Base-by-base conservation (phyloP, 2,797 vertebrate genomes). In the Crenichthys baileyi region DNA sequence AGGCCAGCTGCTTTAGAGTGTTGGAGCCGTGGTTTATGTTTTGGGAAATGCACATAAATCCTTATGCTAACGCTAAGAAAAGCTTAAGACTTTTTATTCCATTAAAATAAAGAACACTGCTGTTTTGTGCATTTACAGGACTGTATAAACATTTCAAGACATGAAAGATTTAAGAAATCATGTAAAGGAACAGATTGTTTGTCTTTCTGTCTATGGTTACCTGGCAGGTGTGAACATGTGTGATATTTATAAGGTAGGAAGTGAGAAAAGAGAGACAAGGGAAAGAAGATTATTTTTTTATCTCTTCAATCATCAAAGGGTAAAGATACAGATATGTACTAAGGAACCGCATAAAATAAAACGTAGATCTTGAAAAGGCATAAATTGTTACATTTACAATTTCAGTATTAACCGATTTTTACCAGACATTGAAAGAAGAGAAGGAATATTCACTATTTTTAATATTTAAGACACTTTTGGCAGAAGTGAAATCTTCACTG, bases 1-100 rank as follows among this genome's bases (percentile, higher is more conserved):
- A 24, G 16, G 89, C 88, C 93, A 94, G 87, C 83, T 88, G 89
- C 87, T 91, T 85, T 76, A 20, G 80, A 86, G 84, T 78, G 55
- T 26, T 79, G 78, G 79, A 87, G 82, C 81, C 77, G 78, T 63
- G 75, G 60, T 85, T 90, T 80, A 81, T 77, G 79, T 81, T 89
- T 73, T 86, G 44, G 78, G 82, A 82, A 89, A 92, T 75, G 77
- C 82, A 90, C 81, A 88, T 75, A 88, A 84, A 88, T 88, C 81
- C 77, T 85, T 88, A 90, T 74, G 84, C 73, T 89, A 44, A 85
- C 85, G 77, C 90, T 82, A 65, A 89, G 91, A 84, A n/a, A 75
- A 79, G 84, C 81, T 76, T 73, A 86, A 73, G 71, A 85, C 71
- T 36, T 77, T 79, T 58, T 84, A 51, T 85, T 82, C 85, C 58